phyloP scores from a whole-genome alignment of 2,888 invertebrate species.

The Opisthograptis luteolata region DNA sequence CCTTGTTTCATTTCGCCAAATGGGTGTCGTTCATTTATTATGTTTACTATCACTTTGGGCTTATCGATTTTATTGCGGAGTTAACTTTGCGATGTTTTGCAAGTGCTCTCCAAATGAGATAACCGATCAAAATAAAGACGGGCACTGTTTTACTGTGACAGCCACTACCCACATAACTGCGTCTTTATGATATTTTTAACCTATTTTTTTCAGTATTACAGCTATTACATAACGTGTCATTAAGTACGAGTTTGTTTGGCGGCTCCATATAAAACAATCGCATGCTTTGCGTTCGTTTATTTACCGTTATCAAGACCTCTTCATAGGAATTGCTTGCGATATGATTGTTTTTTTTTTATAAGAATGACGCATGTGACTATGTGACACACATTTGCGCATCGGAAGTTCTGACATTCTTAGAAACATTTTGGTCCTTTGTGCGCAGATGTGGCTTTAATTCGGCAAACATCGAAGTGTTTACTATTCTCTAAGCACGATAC shows the following conservation, averaged over 20 bases:
- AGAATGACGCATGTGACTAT: conserved; percentile 64
- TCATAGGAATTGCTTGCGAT: conserved; percentile 45
- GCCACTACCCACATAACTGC: background rate
- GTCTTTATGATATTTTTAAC: background rate
- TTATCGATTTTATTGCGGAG: conserved; percentile 8
- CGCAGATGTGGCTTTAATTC: conserved; percentile 22
- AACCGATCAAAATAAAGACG: background rate
- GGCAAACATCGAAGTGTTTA: conserved; percentile 22
- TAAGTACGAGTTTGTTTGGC: conserved; percentile 32
- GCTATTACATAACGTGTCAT: conserved; percentile 38
- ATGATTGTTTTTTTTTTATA: conserved; percentile 49
- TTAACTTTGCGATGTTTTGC: background rate
- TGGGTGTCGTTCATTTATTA: conserved; percentile 12
- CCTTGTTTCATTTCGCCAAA: conserved; percentile 30
- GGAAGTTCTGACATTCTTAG: conserved; percentile 37
- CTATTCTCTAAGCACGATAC: conserved; percentile 48
- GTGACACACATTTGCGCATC: conserved; percentile 35
- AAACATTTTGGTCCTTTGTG: conserved; percentile 42
- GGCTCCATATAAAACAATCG: conserved; percentile 45
- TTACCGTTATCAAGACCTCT: conserved; percentile 62
- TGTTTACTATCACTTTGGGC: conserved; percentile 2
- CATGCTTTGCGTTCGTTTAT: conserved; percentile 51
- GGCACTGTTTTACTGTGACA: background rate
- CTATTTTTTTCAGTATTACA: background rate
- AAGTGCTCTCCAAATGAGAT: background rate